Base-by-base conservation (phyloP, 2,888 invertebrate species). In the Hirtodrosophila duncani region DNA sequence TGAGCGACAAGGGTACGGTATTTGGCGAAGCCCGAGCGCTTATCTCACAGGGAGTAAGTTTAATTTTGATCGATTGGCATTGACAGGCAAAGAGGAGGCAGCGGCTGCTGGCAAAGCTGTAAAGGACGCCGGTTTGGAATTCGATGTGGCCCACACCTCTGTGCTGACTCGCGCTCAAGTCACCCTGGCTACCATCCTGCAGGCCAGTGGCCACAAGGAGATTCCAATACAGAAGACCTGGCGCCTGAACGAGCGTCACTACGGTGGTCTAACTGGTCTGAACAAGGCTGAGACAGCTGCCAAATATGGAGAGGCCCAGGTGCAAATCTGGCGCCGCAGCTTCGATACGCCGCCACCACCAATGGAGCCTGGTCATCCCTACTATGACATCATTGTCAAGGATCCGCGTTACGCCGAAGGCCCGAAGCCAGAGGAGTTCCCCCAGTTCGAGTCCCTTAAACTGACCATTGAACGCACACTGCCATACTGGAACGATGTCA, bases 401-500 rank as follows among this genome's bases (percentile, higher is more conserved):
- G 95, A 95, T 84, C 87, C 92, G 0, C 91, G 94, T 30, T 95
- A 94, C 72, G 91, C 91, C 13, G 88, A 89, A 14, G 91, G 91
- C 64, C 95, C 93, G 4, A 93, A 93, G 59, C 88, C 89, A 0
- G 92, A 92, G 2, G 92, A 94, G 72, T 95, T 96, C 83, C 96
- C 96, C 0, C 93, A 91, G 89, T 94, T 91, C 71, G 96, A 96
- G 85, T 95, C 95, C 8, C 87, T 96, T 38, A 94, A 96, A 83
- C 88, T 95, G 34, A 95, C 95, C 4, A 94, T 95, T 84, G 91
- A 91, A 60, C 90, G 96, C 50, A 94, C 94, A 8, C 88, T 95
- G 78, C 97, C 97, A 1, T 97, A 93, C 85, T 97, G 97, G 93
- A 94, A 96, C 87, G 89, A 95, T 83, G 90, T 91, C 26, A 92